Evolutionary conservation across 2,797 vertebrate species (phyloP).

Genomic region (Zalophus californianus): DNA sequence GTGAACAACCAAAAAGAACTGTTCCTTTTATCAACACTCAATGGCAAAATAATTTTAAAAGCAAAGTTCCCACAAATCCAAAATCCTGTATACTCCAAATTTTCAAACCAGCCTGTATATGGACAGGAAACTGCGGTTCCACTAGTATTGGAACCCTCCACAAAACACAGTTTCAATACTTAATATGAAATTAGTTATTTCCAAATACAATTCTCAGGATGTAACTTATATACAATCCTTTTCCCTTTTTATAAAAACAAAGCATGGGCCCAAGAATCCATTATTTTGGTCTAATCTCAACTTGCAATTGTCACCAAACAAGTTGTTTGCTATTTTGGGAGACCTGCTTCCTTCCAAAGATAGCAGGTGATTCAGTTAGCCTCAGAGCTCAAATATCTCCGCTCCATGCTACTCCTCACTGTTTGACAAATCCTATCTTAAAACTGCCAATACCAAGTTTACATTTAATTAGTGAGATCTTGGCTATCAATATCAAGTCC

Average conservation of each 20-base stretch:
- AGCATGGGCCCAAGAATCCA: background rate
- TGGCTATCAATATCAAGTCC: background rate
- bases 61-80: background rate
- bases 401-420: background rate
- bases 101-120: background rate
- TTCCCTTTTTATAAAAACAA: conserved; percentile 13
- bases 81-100: background rate
- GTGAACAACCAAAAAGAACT: background rate
- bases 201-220: conserved; percentile 12
- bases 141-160: background rate
- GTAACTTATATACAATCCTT: background rate
- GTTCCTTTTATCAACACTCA: background rate
- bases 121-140: background rate
- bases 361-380: conserved; percentile 66
- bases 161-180: conserved; percentile 6
- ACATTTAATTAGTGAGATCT: background rate
- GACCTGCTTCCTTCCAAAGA: conserved; percentile 72
- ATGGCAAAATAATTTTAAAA: background rate
- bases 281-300: conserved; percentile 64
- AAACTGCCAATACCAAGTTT: conserved; percentile 33
- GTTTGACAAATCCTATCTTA: conserved; percentile 31
- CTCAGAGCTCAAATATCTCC: conserved; percentile 31
- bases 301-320: conserved; percentile 64
- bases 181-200: conserved; percentile 24
- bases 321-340: conserved; percentile 72